Percentiles rank a stretch among this genome's conserved stretches.
Evolutionary conservation across 2,113 vertebrate genomes (phyloP).

Genomic region (Lucifuga dentata): DNA sequence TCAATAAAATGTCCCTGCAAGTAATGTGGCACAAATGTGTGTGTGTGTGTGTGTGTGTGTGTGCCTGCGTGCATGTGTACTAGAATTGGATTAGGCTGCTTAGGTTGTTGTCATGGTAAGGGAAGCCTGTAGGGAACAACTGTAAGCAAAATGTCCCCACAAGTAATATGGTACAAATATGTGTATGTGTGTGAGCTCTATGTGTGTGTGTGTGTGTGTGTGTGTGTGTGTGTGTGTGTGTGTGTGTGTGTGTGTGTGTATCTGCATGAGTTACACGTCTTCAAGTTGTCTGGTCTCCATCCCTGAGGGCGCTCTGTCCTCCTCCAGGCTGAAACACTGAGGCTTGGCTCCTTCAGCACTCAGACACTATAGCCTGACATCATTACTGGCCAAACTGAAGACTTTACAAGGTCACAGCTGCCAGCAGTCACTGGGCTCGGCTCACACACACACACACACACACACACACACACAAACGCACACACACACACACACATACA

Average conservation of each 20-base stretch:
- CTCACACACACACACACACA: conserved; percentile 13
- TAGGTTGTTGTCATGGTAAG: too few species aligned
- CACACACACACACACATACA: neutral
- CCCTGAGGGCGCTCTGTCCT: conserved; percentile 13
- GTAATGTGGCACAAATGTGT: too few species aligned
- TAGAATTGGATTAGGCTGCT: too few species aligned
- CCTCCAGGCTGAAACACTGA: neutral
- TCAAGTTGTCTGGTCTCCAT: neutral
- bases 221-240: conserved; percentile 7
- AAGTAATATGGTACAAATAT: too few species aligned
- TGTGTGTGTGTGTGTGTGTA: neutral
- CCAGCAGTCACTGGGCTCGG: neutral
- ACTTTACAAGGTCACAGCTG: conserved; percentile 57
- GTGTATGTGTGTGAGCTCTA: too few species aligned
- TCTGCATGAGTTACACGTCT: conserved; percentile 15
- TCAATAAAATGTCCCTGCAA: too few species aligned
- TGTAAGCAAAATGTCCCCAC: too few species aligned
- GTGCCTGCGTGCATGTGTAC: too few species aligned
- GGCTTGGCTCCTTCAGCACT: conserved; percentile 43
- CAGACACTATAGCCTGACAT: conserved; percentile 29
- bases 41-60: too few species aligned
- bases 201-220: neutral
- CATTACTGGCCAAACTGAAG: conserved; percentile 28
- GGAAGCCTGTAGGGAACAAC: too few species aligned
- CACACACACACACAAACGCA: neutral